Conservation (phyloP, 2,797 vertebrate species). For the Eremophila alpestris region DNA sequence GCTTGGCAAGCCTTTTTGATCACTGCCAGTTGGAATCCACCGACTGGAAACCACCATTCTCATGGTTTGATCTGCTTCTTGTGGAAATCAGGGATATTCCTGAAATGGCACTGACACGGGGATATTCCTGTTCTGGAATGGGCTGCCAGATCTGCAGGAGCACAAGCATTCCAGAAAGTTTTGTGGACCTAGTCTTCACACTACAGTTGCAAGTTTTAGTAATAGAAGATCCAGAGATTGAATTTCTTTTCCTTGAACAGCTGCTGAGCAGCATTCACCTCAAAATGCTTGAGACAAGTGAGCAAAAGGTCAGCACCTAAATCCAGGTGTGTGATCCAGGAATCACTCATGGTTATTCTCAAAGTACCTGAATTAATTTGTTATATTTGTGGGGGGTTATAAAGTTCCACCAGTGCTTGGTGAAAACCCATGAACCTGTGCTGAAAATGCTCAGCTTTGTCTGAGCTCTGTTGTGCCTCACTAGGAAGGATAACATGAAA, state of each 20-base stretch:
- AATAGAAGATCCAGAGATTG: background rate
- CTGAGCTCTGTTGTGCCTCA: background rate
- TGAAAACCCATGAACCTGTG: background rate
- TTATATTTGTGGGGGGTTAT: background rate
- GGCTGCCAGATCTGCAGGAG: background rate
- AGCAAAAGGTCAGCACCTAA: background rate
- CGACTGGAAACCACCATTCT: fast-evolving
- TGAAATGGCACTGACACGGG: background rate
- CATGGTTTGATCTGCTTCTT: background rate
- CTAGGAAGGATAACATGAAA: background rate
- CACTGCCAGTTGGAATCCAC: background rate
- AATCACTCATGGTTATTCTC: background rate
- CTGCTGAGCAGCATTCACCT: background rate
- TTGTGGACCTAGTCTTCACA: background rate
- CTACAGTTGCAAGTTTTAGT: background rate
- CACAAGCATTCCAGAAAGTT: background rate
- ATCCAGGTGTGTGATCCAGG: background rate
- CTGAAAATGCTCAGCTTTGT: background rate
- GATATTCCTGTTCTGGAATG: background rate
- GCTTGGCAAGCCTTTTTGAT: background rate
- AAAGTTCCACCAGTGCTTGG: background rate
- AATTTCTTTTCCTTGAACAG: background rate
- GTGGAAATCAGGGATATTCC: background rate
- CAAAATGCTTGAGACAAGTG: background rate
- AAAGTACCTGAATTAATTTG: background rate